These are phyloP conservation scores for Calypte anna DNA, from an alignment of 2,113 vertebrate species.

Conservation along the genomic window DNA sequence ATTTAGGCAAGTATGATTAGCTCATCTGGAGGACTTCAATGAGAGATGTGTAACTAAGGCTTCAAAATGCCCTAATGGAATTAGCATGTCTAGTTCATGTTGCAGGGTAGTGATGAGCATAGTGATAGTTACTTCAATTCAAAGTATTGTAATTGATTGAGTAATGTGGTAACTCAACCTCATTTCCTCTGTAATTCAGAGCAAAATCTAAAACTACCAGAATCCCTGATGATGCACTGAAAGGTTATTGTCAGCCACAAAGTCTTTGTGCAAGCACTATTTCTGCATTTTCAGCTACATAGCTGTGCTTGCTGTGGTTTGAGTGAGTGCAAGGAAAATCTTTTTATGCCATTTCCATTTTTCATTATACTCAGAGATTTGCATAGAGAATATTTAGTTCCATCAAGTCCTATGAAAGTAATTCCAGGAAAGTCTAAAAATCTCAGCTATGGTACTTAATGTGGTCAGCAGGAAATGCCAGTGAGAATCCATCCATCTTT, in stretches of 20 bases:
- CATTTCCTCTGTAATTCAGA: slow-evolving; percentile 46
- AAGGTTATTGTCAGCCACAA: slow-evolving; percentile 38
- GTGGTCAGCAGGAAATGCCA: slow-evolving; percentile 30
- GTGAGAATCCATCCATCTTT: slow-evolving; percentile 46
- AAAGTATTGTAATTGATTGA: slow-evolving; percentile 8
- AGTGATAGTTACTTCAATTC: not conserved
- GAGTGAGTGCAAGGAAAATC: slow-evolving; percentile 16
- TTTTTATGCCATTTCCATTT: not conserved
- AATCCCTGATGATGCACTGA: not conserved
- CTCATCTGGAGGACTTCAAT: not conserved
- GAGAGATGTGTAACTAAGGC: not conserved
- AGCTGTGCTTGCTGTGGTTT: not conserved
- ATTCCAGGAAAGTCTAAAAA: slow-evolving; percentile 27
- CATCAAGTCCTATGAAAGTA: slow-evolving; percentile 1
- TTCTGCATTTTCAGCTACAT: not conserved
- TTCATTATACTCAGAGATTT: slow-evolving; percentile 48
- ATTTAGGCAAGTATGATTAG: not conserved
- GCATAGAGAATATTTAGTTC: slow-evolving; percentile 35
- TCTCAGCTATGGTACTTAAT: not conserved
- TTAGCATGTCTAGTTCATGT: not conserved
- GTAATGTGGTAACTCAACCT: slow-evolving; percentile 32
- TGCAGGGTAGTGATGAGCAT: not conserved
- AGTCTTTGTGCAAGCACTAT: not conserved
- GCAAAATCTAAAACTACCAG: slow-evolving; percentile 1
- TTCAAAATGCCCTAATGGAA: not conserved